Evolutionary conservation across 2,888 invertebrate genomes (phyloP).

Genomic region (Epinotia ramella): DNA sequence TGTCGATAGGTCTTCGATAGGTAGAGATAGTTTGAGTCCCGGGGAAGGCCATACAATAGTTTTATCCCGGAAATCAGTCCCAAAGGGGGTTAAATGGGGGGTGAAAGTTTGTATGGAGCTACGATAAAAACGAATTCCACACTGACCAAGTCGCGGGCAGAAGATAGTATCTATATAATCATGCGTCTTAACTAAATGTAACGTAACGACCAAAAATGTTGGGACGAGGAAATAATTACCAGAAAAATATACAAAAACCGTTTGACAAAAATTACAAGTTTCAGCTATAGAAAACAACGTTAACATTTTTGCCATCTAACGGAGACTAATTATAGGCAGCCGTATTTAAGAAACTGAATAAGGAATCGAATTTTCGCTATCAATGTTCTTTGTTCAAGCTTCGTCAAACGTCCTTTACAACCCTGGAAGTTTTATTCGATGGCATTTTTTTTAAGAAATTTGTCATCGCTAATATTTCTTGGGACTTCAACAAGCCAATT

Average conservation of each 20-base stretch:
- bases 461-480: background rate
- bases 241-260: background rate
- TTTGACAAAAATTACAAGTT: background rate
- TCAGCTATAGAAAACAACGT: background rate
- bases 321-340: background rate
- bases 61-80: no score
- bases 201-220: no score
- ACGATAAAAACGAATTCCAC: no score
- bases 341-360: slow-evolving; percentile 11
- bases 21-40: no score
- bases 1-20: no score
- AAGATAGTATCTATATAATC: no score
- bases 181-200: no score
- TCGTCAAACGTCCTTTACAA: slow-evolving; percentile 1
- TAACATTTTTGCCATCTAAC: background rate
- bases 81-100: no score
- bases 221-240: background rate
- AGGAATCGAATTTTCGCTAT: background rate
- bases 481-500: slow-evolving; percentile 5
- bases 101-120: no score
- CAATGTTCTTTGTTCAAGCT: background rate
- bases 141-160: no score
- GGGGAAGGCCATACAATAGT: no score
- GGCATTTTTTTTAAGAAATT: background rate
- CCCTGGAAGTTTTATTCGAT: slow-evolving; percentile 13